A percentile compares a stretch with the other conserved stretches of the same genome.
Conservation (phyloP, 53 echinoderm and acorn worm genomes). For the Antedon mediterranea region DNA sequence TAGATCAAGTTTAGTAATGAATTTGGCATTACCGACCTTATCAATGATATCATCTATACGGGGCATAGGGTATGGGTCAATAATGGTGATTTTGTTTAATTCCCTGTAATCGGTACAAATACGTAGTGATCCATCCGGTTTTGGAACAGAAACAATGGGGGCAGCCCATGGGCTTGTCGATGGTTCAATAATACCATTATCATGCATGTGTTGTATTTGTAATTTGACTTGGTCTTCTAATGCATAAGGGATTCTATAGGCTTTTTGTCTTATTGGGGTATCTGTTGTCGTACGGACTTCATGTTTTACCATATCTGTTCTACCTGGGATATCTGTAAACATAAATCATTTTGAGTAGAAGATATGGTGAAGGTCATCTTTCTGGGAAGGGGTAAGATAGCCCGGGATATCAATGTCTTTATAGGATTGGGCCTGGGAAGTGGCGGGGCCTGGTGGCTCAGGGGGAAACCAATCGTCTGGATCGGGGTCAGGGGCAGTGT, state of each 20-base stretch:
- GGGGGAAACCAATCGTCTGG: neutral
- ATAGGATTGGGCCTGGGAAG: neutral
- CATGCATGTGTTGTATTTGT: neutral
- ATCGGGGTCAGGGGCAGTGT: neutral
- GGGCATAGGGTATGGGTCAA: too few relatives aligned
- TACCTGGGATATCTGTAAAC: neutral
- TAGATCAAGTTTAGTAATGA: too few relatives aligned
- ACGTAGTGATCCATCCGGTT: neutral
- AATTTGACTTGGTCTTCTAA: neutral
- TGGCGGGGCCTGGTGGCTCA: neutral
- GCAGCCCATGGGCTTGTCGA: conserved; percentile 1
- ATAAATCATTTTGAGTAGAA: neutral
- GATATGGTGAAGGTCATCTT: neutral
- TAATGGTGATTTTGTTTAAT: too few relatives aligned
- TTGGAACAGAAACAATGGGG: neutral
- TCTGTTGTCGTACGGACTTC: neutral
- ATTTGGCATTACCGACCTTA: too few relatives aligned
- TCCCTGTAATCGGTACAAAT: too few relatives aligned
- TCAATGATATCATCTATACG: too few relatives aligned
- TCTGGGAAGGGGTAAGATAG: neutral
- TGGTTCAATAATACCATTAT: neutral
- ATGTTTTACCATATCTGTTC: neutral
- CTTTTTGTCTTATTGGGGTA: neutral
- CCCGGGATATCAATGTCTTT: neutral
- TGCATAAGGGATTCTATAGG: neutral